These are phyloP conservation scores for Xiphophorus maculatus DNA, from an alignment of 2,113 vertebrate genomes.

Conservation along the genomic window DNA sequence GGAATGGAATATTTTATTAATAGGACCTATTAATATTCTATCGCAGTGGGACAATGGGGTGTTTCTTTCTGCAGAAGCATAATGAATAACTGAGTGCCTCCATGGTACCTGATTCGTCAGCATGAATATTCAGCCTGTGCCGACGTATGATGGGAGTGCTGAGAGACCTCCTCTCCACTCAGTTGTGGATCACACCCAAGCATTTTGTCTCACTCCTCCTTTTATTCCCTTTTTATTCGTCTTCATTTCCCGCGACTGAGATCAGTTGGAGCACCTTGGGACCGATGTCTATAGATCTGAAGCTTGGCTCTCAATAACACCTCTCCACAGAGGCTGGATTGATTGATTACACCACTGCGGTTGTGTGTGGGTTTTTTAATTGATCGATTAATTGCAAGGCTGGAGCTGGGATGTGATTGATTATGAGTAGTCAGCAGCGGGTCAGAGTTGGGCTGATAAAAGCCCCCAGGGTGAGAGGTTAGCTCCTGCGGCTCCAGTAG, in stretches of 20 bases:
- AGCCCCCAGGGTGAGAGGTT: constrained; percentile 51
- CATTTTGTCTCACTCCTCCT: constrained; percentile 57
- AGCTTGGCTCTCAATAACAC: constrained; percentile 51
- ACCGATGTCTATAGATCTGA: constrained; percentile 54
- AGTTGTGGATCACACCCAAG: constrained; percentile 53
- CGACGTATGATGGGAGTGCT: constrained; percentile 64
- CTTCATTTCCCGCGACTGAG: constrained; percentile 18
- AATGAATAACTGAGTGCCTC: constrained; percentile 82
- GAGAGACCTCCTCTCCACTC: constrained; percentile 60
- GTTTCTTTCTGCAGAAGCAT: constrained; percentile 81
- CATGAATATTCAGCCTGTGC: constrained; percentile 81
- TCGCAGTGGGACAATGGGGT: constrained; percentile 74
- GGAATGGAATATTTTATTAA: constrained; percentile 81
- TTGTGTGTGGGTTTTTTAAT: constrained; percentile 76
- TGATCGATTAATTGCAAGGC: constrained; percentile 76
- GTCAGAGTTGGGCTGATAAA: constrained; percentile 34
- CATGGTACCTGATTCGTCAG: constrained; percentile 64
- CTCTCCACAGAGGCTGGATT: constrained; percentile 54
- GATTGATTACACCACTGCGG: constrained; percentile 71
- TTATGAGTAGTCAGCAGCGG: constrained; percentile 60
- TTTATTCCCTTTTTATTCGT: constrained; percentile 16
- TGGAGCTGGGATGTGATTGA: constrained; percentile 66
- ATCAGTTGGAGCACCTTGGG: constrained; percentile 34
- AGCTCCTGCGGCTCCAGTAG: constrained; percentile 32
- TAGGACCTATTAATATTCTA: constrained; percentile 82